Evolutionary conservation across 2,888 invertebrate species (phyloP), one percentile per base, ranked within the genome.

Genomic region (Caenorhabditis zanzibari): DNA sequence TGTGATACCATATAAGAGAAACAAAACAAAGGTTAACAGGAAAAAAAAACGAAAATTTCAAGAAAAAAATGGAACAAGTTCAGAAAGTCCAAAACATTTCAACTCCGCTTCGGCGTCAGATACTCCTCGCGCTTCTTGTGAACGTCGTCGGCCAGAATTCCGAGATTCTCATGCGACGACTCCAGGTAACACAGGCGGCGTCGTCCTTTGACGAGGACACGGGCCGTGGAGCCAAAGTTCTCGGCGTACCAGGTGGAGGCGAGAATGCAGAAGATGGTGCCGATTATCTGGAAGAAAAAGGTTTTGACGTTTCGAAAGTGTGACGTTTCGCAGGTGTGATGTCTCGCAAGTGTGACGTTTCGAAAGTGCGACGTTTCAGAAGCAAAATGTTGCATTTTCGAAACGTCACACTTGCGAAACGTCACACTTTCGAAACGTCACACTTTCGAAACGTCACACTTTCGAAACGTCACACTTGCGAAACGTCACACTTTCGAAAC

Each of bases 191-290:
- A 87, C 47, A 90, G 85, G 9, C 89, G 85, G 35, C 85, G 85
- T 61, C 85, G 75, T 16, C 91, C 90, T 61, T 87, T 87, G 24
- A 90, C 83, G 10, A 84, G 72, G 47, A 92, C 88, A 58, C 85
- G 77, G 61, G 86, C 80, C 6, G 92, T 91, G 49, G 86, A 38
- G 26, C 74, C 77, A 24, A 77, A 77, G 24, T 71, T 56, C 49
- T 83, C 83, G 14, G 83, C 83, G 59, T 74, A 79, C 83, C 83
- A 83, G 0, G 79, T 79, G 28, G 83, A 83, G n/a, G 79, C 73
- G 10, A 79, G 41, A 14, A 98, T 96, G 93, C 97, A 97, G 74
- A 95, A 94, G 88, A 97, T 95, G 71, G 97, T 97, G 88, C 97
- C 95, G 90, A 96, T 92, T 91, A 97, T 95, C 94, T 97, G 91